Evolutionary conservation across 2,113 vertebrate species (phyloP), one percentile per base, ranked within the genome.

Genomic region (Megaceryle maxima): DNA sequence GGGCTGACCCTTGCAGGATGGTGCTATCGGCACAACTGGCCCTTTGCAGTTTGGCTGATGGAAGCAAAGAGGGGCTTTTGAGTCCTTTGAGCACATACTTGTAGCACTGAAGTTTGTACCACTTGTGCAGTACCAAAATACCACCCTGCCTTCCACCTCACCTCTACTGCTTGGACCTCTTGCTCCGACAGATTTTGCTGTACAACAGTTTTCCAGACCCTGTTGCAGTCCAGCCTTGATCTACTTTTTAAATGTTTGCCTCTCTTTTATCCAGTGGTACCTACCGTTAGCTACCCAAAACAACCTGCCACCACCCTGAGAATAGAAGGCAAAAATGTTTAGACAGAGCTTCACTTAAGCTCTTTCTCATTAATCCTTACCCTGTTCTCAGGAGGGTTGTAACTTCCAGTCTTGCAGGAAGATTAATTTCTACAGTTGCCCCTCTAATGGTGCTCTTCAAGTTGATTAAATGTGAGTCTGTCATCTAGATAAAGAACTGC

Each of bases 71-170:
- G n/a, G 7, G 18, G 5, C 8, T 57, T 75, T 39, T 16, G 10
- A 39, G 18, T 55, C 56, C 24, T 53, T 21, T 74, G 26, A 57
- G n/a, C 24, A 60, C 60, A 60, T 14, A 26, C 6, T 26, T 26
- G 16, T 25, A 44, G 64, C 75, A 81, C 20, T 24, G 25, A 28
- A 13, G 8, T 22, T 78, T 39, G 29, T 56, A 62, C 6, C 16
- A 60, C 43, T 19, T 56, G 8, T 44, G 68, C 1, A 2, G 9
- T 20, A 44, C 26, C 19, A 20, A 0, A 0, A 43, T 3, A 25
- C 3, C 39, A 35, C 2, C 10, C 15, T 31, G 13, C 6, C 53
- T 62, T 83, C 35, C 41, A 53, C 48, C 39, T 51, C 55, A 66
- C 46, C 22, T 64, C 46, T 66, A 1, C 53, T 62, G 14, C 69